phyloP scores from a whole-genome alignment of 2,888 invertebrate species.

The Drosophila hamatofila region DNA sequence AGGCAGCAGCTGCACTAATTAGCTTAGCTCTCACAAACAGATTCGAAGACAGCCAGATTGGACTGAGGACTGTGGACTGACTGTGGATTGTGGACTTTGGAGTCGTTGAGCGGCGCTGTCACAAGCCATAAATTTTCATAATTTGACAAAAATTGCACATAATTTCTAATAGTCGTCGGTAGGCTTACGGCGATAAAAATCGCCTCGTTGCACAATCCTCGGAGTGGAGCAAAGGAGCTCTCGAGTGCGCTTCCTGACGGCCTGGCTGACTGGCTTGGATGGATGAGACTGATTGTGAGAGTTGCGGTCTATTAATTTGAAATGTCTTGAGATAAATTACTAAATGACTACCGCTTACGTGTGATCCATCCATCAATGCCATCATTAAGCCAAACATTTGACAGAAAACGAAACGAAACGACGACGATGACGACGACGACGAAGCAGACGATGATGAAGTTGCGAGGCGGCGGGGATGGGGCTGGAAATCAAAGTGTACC shows the following conservation, averaged over 20 bases:
- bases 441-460: slow-evolving; percentile 30
- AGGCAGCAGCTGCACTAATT: slow-evolving; percentile 62
- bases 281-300: slow-evolving; percentile 42
- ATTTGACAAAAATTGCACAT: slow-evolving; percentile 74
- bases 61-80: neutral
- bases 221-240: slow-evolving; percentile 51
- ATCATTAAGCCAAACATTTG: slow-evolving; percentile 81
- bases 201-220: slow-evolving; percentile 46
- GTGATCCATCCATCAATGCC: slow-evolving; percentile 82
- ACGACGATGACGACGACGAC: neutral
- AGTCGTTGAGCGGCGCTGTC: slow-evolving; percentile 37
- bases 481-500: slow-evolving; percentile 6
- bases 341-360: slow-evolving; percentile 81
- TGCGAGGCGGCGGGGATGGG: slow-evolving; percentile 7
- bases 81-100: neutral
- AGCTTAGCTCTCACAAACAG: slow-evolving; percentile 66
- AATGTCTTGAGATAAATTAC: slow-evolving; percentile 79
- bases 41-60: slow-evolving; percentile 12
- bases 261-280: neutral
- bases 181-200: slow-evolving; percentile 58
- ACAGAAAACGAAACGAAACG: slow-evolving; percentile 67
- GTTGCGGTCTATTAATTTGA: slow-evolving; percentile 79
- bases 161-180: slow-evolving; percentile 54
- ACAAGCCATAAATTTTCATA: slow-evolving; percentile 75
- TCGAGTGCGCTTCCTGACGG: slow-evolving; percentile 20